Percentiles rank a stretch among this genome's conserved stretches.
Conservation (phyloP, 1,140 invertebrate genomes). For the Pomacea maculata region DNA sequence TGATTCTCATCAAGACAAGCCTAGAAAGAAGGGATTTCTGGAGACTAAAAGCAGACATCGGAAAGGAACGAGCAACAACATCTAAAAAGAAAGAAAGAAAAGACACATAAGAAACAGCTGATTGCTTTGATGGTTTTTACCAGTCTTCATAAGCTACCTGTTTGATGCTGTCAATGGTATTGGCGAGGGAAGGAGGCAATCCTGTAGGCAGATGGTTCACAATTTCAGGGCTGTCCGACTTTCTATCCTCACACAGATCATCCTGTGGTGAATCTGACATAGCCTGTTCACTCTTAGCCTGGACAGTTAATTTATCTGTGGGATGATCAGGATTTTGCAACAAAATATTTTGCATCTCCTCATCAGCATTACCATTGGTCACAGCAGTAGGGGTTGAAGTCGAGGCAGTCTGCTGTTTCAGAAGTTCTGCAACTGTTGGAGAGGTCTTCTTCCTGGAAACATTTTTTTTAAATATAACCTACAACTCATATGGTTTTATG, state of each 20-base stretch:
- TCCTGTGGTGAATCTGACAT: slow-evolving; percentile 36
- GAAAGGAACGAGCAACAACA: no score
- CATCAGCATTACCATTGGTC: slow-evolving; percentile 25
- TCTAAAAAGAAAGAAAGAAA: no score
- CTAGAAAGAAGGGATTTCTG: no score
- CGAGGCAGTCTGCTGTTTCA: slow-evolving; percentile 55
- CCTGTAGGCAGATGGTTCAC: slow-evolving; percentile 71
- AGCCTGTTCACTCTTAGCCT: slow-evolving; percentile 39
- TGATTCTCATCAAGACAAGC: no score
- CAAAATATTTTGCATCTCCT: no score
- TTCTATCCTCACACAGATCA: slow-evolving; percentile 33
- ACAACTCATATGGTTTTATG: neutral
- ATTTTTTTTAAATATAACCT: neutral
- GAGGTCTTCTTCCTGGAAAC: slow-evolving; percentile 55
- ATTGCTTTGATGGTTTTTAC: neutral
- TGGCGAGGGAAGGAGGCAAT: slow-evolving; percentile 70
- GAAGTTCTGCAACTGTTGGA: slow-evolving; percentile 65
- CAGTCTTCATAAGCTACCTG: slow-evolving; percentile 44
- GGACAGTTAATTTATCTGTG: slow-evolving; percentile 25
- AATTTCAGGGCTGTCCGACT: slow-evolving; percentile 44
- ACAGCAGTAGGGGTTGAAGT: slow-evolving; percentile 22
- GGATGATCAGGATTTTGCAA: neutral
- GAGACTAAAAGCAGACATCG: no score
- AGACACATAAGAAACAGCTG: no score
- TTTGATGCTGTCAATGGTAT: slow-evolving; percentile 72